A percentile compares a stretch with the other conserved stretches of the same genome.
These are phyloP conservation scores for Diaprepes abbreviatus DNA, from an alignment of 2,888 invertebrate genomes.

Conservation along the genomic window DNA sequence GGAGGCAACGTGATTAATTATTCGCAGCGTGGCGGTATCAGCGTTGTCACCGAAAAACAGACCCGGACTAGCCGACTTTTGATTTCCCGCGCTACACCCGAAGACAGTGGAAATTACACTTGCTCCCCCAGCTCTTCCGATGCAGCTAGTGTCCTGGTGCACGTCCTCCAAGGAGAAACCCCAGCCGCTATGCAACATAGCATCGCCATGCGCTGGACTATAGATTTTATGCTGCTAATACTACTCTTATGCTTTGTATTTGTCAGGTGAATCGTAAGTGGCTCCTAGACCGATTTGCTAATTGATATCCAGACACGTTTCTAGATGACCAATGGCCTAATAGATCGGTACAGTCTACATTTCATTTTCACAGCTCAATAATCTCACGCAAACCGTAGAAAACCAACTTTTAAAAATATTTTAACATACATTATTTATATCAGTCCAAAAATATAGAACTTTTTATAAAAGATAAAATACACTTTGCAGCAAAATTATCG, in stretches of 20 bases:
- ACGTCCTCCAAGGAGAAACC: slow-evolving; percentile 71
- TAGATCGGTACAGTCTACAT: slow-evolving; percentile 13
- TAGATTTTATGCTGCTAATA: slow-evolving; percentile 58
- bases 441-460: too few species aligned
- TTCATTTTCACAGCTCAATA: too few species aligned
- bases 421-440: too few species aligned
- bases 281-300: slow-evolving; percentile 9
- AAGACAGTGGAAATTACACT: slow-evolving; percentile 91
- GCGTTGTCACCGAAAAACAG: slow-evolving; percentile 87
- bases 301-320: slow-evolving; percentile 20
- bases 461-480: too few species aligned
- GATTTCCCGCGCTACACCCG: slow-evolving; percentile 84
- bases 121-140: slow-evolving; percentile 79
- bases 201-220: slow-evolving; percentile 61
- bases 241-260: slow-evolving; percentile 59
- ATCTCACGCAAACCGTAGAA: too few species aligned
- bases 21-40: slow-evolving; percentile 87
- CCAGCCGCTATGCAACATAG: slow-evolving; percentile 69
- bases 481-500: too few species aligned
- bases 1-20: slow-evolving; percentile 87
- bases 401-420: too few species aligned
- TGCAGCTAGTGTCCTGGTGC: slow-evolving; percentile 72
- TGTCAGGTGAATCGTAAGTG: slow-evolving; percentile 59
- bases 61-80: slow-evolving; percentile 87
- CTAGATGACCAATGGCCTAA: slow-evolving; percentile 8